Evolutionary conservation across 2,888 invertebrate species (phyloP), one percentile per base, ranked within the genome.

Genomic region (Xylocampa areola): DNA sequence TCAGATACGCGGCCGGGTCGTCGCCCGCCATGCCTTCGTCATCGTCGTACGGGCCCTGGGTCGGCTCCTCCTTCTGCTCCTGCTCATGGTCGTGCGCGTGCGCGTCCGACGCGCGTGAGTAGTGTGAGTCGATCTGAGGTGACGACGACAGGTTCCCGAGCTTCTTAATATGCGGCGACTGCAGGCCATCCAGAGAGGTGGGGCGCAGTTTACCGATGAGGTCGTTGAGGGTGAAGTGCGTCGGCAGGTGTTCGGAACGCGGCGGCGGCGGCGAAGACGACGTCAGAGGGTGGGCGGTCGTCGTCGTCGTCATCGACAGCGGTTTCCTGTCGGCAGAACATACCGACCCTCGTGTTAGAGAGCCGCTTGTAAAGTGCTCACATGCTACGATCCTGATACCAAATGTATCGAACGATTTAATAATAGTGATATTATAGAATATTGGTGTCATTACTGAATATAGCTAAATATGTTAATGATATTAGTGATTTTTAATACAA

Each of bases 21-120:
- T 94, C 95, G 50, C 95, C 95, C 63, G 88, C 91, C 94, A 95
- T 94, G 65, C 94, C 93, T 62, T 91, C 91, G 60, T 92, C 85
- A 71, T 91, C 94, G 77, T 95, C 95, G 79, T 96, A 96, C 1
- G 96, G 96, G 10, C 96, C 96, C 77, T 95, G 94, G 37, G 96
- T 96, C 54, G 91, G 85, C 67, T 90, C 88, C 77, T 94, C 94
- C 65, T 90, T 91, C 59, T 88, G 88, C 59, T 89, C 88, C 60
- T 89, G 86, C 66, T 90, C 91, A 60, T 90, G 88, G 35, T 90
- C 92, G 69, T 91, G 90, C 41, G 89, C 78, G 49, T 94, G 94
- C 19, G 93, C 91, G 63, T 94, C 94, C 2, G 93, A 80, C 33
- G 94, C 93, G 11, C 95, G 94, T 54, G 95, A 94, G 81, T 95